Percentiles rank a stretch among this genome's conserved stretches.
phyloP scores from a whole-genome alignment of 2,797 vertebrate genomes.

The Lutra lutra region DNA sequence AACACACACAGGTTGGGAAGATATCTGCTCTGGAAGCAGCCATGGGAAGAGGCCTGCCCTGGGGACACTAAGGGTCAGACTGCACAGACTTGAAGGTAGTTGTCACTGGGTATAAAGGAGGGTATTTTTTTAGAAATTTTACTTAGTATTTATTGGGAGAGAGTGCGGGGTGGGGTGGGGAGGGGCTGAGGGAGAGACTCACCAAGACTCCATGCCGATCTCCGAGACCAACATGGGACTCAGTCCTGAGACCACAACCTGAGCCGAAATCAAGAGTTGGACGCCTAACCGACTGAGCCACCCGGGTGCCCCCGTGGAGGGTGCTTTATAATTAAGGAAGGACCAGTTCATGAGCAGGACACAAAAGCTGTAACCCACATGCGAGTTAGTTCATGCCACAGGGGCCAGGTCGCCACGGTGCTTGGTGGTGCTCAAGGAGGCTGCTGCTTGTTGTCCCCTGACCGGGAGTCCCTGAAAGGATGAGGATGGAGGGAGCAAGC shows the following conservation, averaged over 20 bases:
- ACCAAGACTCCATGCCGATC: too few relatives aligned
- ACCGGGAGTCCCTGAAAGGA: not conserved
- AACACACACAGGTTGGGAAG: too few relatives aligned
- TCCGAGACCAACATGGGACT: too few relatives aligned
- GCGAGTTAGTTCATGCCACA: not conserved
- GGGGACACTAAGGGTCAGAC: not conserved
- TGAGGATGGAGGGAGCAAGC: not conserved
- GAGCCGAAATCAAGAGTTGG: too few relatives aligned
- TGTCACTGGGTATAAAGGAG: not conserved
- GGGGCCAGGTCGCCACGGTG: not conserved
- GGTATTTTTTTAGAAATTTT: not conserved
- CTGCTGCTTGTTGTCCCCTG: not conserved
- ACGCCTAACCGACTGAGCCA: too few relatives aligned
- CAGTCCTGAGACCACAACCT: too few relatives aligned
- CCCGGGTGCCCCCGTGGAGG: not conserved
- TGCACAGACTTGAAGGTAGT: not conserved
- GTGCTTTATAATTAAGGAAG: not conserved
- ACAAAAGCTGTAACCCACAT: not conserved
- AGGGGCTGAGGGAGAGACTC: too few relatives aligned
- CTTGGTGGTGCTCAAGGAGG: not conserved
- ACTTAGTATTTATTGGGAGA: not conserved
- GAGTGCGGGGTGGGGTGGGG: too few relatives aligned
- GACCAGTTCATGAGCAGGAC: not conserved
- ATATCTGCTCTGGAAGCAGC: too few relatives aligned
- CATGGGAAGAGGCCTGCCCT: not conserved